These are phyloP conservation scores for Cetoscarus ocellatus DNA, from an alignment of 2,797 vertebrate species.

Conservation along the genomic window DNA sequence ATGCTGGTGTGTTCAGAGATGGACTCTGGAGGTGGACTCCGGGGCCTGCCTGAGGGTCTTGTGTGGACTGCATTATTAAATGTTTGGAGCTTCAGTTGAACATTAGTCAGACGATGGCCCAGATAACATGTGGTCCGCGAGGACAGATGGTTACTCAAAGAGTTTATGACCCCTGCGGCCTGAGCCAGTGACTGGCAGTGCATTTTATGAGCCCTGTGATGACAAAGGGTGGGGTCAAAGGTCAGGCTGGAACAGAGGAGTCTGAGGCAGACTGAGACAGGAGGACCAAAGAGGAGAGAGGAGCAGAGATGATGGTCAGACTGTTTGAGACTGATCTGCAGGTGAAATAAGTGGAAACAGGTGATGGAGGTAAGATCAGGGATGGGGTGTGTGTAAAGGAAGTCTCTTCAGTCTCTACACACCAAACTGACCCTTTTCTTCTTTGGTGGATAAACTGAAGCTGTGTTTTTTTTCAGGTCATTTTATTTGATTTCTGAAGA, in stretches of 20 bases:
- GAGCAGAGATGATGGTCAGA: not conserved
- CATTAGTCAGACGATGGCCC: slow-evolving; percentile 33
- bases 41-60: too few relatives aligned
- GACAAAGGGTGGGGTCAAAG: slow-evolving; percentile 42
- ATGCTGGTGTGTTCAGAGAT: too few relatives aligned
- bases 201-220: slow-evolving; percentile 55
- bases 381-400: too few relatives aligned
- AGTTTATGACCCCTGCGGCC: slow-evolving; percentile 54
- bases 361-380: too few relatives aligned
- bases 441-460: not conserved
- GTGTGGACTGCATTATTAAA: not conserved
- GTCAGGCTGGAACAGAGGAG: slow-evolving; percentile 1
- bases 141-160: slow-evolving; percentile 70
- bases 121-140: slow-evolving; percentile 25
- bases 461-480: accelerated
- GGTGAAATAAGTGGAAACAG: too few relatives aligned
- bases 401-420: too few relatives aligned
- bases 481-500: too few relatives aligned
- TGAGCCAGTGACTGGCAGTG: slow-evolving; percentile 8
- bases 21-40: too few relatives aligned
- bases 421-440: too few relatives aligned
- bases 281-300: not conserved
- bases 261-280: not conserved
- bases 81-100: slow-evolving; percentile 20
- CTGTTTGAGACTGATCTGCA: too few relatives aligned